phyloP scores from a whole-genome alignment of 2,113 vertebrate genomes.

The Gnathonemus echidnorhynchus region DNA sequence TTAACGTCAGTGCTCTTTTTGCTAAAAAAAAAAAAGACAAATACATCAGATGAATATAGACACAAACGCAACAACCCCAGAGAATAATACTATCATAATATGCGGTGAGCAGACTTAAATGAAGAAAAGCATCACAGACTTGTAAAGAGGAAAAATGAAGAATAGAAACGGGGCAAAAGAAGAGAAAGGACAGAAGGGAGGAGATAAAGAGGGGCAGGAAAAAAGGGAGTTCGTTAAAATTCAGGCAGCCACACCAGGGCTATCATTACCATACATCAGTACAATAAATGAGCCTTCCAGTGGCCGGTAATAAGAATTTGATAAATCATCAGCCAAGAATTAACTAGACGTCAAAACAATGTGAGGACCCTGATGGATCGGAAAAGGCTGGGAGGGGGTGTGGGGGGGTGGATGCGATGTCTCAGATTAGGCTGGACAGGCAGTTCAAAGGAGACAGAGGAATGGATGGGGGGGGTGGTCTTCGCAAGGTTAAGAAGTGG shows the following conservation, averaged over 20 bases:
- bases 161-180: slow-evolving; percentile 28
- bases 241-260: slow-evolving; percentile 81
- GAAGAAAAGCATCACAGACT: neutral
- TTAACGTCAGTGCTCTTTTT: neutral
- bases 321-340: slow-evolving; percentile 99
- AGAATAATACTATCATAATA: neutral
- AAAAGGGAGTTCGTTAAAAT: slow-evolving; percentile 77
- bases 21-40: slow-evolving; percentile 9
- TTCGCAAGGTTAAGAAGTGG: slow-evolving; percentile 66
- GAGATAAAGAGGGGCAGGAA: slow-evolving; percentile 18
- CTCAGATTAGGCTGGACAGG: slow-evolving; percentile 88
- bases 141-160: neutral
- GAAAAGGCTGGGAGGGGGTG: slow-evolving; percentile 66
- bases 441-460: slow-evolving; percentile 70
- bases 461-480: slow-evolving; percentile 48
- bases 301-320: slow-evolving; percentile 99
- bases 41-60: slow-evolving; percentile 17
- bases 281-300: slow-evolving; percentile 99
- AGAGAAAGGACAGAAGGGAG: neutral
- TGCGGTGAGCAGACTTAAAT: neutral
- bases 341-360: slow-evolving; percentile 99
- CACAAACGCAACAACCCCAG: neutral
- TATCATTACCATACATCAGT: slow-evolving; percentile 99
- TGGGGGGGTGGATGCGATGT: slow-evolving; percentile 67
- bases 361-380: slow-evolving; percentile 95